Conservation (phyloP, 2,888 invertebrate genomes). For the Petrolisthes manimaculis region DNA sequence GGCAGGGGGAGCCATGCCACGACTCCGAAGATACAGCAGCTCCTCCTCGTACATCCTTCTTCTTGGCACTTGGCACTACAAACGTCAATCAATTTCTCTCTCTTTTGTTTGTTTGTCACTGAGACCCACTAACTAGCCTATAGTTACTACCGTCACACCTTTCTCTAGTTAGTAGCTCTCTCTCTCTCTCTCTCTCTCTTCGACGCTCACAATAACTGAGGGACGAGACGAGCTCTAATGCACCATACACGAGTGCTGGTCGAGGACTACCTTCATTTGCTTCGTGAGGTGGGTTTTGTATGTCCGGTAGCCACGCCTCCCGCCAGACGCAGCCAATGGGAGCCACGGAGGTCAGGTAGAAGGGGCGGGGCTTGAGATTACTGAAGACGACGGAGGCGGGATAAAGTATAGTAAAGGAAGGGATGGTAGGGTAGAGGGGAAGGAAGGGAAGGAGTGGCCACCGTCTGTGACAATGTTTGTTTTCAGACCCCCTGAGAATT, state of each 20-base stretch:
- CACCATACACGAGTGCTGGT: slow-evolving; percentile 43
- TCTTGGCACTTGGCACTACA: no score
- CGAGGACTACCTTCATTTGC: slow-evolving; percentile 39
- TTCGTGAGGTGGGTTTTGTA: slow-evolving; percentile 52
- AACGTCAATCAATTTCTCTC: no score
- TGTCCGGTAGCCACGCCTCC: slow-evolving; percentile 33
- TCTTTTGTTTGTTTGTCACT: no score
- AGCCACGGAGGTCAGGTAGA: neutral
- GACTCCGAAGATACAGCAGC: slow-evolving; percentile 50
- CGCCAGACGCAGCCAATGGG: slow-evolving; percentile 17
- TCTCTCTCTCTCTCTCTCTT: neutral
- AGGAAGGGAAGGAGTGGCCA: neutral
- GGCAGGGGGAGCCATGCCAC: slow-evolving; percentile 49
- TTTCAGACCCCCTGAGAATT: slow-evolving; percentile 46
- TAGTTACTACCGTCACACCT: no score
- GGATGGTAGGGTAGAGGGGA: neutral
- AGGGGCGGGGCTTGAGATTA: neutral
- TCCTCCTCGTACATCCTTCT: slow-evolving; percentile 59
- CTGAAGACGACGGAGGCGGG: neutral
- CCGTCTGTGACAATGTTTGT: slow-evolving; percentile 40
- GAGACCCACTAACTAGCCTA: no score
- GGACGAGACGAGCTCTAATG: slow-evolving; percentile 10
- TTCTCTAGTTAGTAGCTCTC: no score
- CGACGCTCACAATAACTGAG: slow-evolving; percentile 15
- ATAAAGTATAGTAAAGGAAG: no score